Evolutionary conservation across 2,888 invertebrate species (phyloP), one percentile per base, ranked within the genome.

Genomic region (Chloroclystis v-ata): DNA sequence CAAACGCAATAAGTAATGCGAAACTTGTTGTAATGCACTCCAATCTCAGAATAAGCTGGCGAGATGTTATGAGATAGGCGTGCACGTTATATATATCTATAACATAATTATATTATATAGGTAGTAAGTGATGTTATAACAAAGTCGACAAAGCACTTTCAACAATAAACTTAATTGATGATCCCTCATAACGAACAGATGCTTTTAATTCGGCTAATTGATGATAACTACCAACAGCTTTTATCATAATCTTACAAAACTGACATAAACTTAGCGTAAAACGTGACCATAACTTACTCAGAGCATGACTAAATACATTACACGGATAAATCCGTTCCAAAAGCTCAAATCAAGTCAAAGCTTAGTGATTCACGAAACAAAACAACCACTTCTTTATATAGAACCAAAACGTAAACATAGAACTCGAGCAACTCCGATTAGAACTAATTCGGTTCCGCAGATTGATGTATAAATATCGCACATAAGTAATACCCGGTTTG

Each of bases 351-450:
- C 72, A 78, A 77, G 69, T 72, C 61, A 63, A 62, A 62, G 52
- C 60, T 51, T 59, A 62, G 71, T 82, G 82, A 83, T 75, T 82
- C 83, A 82, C 75, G 67, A 79, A 82, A 81, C 78, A 81, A 81
- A 81, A 79, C 75, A 61, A 73, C 59, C 61, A 63, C 56, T 56
- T 60, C 77, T 78, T 60, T 61, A 68, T 71, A 75, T 67, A 72
- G 68, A 64, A 49, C 71, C 68, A 72, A 75, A 80, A 80, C 62
- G 75, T 78, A 79, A 81, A 82, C 79, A 80, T 71, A 65, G 61
- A 67, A 67, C 59, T 70, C 70, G 71, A 73, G 72, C 67, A 64
- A 65, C 68, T 68, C 65, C 66, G 70, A 72, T 73, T 69, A 75
- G 70, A 64, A 64, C 24, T 28, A 49, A 42, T 49, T 42, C 7